phyloP scores from a whole-genome alignment of 1,140 invertebrate species.

The Aphaenogaster floridana region DNA sequence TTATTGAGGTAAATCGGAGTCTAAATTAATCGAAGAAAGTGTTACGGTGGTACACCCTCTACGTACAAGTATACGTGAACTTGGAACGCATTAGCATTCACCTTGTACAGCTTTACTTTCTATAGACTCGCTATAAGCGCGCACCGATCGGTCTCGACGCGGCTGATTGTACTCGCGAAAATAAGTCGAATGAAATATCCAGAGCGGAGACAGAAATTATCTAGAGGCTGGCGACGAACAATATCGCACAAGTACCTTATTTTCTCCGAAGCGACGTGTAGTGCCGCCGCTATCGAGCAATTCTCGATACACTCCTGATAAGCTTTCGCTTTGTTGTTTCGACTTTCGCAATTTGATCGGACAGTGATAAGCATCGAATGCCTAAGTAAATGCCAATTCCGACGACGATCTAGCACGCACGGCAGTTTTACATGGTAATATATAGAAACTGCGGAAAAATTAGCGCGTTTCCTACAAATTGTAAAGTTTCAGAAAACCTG shows the following conservation, averaged over 20 bases:
- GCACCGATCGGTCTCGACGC: background rate
- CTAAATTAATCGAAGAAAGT: background rate
- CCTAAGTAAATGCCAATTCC: background rate
- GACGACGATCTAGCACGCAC: background rate
- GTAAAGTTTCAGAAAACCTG: background rate
- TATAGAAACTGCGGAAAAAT: background rate
- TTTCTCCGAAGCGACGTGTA: background rate
- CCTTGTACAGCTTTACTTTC: constrained; percentile 51
- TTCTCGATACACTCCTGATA: background rate
- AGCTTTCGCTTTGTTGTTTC: background rate
- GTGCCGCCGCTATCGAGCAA: background rate
- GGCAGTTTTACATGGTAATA: background rate
- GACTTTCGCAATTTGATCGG: constrained; percentile 19
- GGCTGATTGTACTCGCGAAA: constrained; percentile 17
- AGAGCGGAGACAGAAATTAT: constrained; percentile 14
- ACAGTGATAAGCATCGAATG: constrained; percentile 4
- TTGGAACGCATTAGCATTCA: constrained; percentile 65
- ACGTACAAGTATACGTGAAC: constrained; percentile 33
- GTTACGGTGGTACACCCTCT: background rate
- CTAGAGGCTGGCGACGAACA: background rate
- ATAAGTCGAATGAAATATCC: constrained; percentile 62
- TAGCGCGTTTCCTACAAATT: background rate
- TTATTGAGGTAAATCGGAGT: background rate
- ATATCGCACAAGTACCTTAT: background rate
- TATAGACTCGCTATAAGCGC: constrained; percentile 49